These are phyloP conservation scores for Choreutis nemorana DNA, from an alignment of 2,888 invertebrate genomes.

Conservation along the genomic window DNA sequence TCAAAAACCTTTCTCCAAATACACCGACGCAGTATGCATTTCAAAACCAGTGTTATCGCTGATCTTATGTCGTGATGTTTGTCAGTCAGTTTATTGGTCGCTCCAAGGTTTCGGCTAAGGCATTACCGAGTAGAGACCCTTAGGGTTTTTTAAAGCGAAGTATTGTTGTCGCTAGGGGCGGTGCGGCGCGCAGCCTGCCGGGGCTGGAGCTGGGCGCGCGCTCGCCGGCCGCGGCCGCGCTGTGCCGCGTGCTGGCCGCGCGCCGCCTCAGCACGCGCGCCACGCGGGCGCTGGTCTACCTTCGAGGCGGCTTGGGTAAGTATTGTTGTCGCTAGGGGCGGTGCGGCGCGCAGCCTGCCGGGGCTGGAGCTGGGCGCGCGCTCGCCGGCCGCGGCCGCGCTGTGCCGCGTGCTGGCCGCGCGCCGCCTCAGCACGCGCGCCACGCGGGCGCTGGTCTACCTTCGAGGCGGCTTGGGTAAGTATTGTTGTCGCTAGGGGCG, in stretches of 20 bases:
- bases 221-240: slow-evolving; percentile 9
- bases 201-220: slow-evolving; percentile 15
- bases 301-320: slow-evolving; percentile 14
- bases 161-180: slow-evolving; percentile 64
- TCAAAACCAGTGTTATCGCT: too few relatives aligned
- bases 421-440: slow-evolving; percentile 9
- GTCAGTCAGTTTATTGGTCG: too few relatives aligned
- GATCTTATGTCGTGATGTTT: too few relatives aligned
- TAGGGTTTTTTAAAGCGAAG: too few relatives aligned
- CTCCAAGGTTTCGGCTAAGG: too few relatives aligned
- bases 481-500: slow-evolving; percentile 64
- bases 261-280: slow-evolving; percentile 5
- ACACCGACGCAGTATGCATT: too few relatives aligned
- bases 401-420: slow-evolving; percentile 8
- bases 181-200: slow-evolving; percentile 62
- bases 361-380: slow-evolving; percentile 15
- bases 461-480: slow-evolving; percentile 17
- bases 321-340: slow-evolving; percentile 64
- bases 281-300: slow-evolving; percentile 11
- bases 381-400: slow-evolving; percentile 11
- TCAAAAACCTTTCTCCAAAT: too few relatives aligned
- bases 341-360: slow-evolving; percentile 62
- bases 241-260: slow-evolving; percentile 6
- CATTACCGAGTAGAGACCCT: too few relatives aligned
- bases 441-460: slow-evolving; percentile 19